Evolutionary conservation across 2,797 vertebrate species (phyloP).

Genomic region (Myotis myotis): DNA sequence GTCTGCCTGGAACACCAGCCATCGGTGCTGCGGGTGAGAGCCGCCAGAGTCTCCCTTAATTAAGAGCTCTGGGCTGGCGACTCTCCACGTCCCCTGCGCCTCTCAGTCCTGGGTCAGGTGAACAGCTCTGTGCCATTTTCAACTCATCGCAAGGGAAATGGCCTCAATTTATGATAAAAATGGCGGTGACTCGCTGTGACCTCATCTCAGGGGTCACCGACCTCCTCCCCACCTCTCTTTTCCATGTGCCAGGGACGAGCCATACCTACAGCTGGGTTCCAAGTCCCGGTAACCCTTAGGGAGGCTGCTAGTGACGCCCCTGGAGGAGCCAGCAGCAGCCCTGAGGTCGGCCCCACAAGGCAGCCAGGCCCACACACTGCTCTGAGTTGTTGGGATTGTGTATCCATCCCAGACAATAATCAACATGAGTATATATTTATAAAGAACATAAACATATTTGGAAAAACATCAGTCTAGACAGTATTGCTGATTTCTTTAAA

Average conservation of each 20-base stretch:
- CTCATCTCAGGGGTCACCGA: neutral
- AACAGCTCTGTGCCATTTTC: slow-evolving; percentile 7
- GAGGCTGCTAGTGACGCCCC: neutral
- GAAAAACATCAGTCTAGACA: neutral
- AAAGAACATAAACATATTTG: neutral
- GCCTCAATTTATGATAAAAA: neutral
- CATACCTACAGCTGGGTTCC: too few species aligned
- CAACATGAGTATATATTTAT: neutral
- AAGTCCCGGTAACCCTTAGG: too few species aligned
- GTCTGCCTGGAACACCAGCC: neutral
- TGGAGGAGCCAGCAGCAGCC: accelerated
- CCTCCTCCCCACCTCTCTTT: neutral
- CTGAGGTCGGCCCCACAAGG: neutral
- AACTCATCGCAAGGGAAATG: neutral
- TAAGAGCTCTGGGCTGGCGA: slow-evolving; percentile 36
- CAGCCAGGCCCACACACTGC: accelerated
- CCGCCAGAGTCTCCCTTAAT: neutral
- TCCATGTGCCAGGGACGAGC: neutral
- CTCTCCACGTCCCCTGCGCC: neutral
- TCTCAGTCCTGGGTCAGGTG: neutral
- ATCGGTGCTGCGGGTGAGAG: neutral
- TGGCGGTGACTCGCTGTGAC: neutral
- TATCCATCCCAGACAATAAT: neutral
- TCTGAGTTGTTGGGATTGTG: neutral
- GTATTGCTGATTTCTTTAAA: neutral